Evolutionary conservation across 1,140 invertebrate species (phyloP).

Genomic region (Pachypeltis micranthus): DNA sequence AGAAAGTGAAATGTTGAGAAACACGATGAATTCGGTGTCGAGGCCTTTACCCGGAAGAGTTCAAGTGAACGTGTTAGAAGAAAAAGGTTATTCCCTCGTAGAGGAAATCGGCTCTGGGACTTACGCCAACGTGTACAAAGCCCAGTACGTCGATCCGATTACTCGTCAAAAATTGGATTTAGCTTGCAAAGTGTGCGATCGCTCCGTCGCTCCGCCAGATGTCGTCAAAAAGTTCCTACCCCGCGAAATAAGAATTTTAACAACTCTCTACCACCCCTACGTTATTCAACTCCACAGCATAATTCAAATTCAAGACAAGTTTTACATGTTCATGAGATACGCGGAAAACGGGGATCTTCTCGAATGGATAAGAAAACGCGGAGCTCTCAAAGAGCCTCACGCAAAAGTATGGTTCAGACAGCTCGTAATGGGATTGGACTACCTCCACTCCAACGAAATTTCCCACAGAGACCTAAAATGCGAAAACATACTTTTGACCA

Average conservation of each 20-base stretch:
- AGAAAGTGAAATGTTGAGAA: not conserved
- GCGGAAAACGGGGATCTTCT: constrained; percentile 11
- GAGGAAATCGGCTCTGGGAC: not conserved
- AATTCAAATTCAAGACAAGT: not conserved
- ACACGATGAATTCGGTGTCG: not conserved
- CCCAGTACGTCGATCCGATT: not conserved
- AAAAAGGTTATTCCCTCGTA: not conserved
- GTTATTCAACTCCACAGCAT: constrained; percentile 10
- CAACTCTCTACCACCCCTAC: constrained; percentile 7
- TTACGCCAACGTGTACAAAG: not conserved
- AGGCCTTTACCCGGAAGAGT: not conserved
- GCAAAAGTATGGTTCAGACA: constrained; percentile 55
- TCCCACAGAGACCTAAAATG: constrained; percentile 81
- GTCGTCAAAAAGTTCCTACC: constrained; percentile 10
- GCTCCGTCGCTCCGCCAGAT: constrained; percentile 57
- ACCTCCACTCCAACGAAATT: constrained; percentile 70
- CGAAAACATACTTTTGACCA: constrained; percentile 75
- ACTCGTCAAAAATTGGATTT: constrained; percentile 32
- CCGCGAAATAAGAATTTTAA: not conserved
- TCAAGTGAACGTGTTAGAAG: not conserved
- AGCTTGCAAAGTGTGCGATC: constrained; percentile 84
- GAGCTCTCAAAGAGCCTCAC: not conserved
- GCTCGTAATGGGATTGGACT: constrained; percentile 67
- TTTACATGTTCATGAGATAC: constrained; percentile 13
- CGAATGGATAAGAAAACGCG: constrained; percentile 1